Evolutionary conservation across 2,888 invertebrate species (phyloP), one percentile per base, ranked within the genome.

Genomic region (Chymomyza amoena): DNA sequence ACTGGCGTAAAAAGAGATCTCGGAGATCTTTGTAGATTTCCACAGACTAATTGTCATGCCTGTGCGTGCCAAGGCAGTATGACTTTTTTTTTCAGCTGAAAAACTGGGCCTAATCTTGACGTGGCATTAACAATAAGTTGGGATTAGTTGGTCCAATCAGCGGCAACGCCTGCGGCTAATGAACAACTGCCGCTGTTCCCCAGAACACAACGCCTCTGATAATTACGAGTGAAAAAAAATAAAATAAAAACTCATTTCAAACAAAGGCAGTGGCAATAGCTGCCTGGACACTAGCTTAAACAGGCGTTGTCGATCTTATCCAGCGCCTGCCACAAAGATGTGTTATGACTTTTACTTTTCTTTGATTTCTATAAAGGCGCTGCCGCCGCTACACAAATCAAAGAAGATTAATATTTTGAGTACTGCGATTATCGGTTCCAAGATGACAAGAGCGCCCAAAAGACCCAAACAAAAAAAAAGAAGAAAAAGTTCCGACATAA

Each of bases 121-220:
- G 71, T 56, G 25, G 73, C 66, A 60, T 65, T 61, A 65, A 52
- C 65, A 72, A 65, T 50, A 32, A 25, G 32, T 36, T 76, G 70
- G 81, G 87, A 84, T 84, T 84, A 85, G 88, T 78, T 77, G 84
- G 84, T 80, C 87, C 88, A 85, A 85, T 88, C 84, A 88, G 84
- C 76, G 87, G 84, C 88, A 85, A 88, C 84, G 84, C 84, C 84
- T 87, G 88, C 84, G 79, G 84, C 88, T 87, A 88, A 88, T 87
- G 87, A 84, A 88, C 74, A 69, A 52, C 77, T 63, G 73, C 70
- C 59, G 71, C 62, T 51, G 51, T n/a, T 77, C 67, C 20, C 25
- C 61, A 68, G 72, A 77, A 79, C 62, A 32, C 13, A 60, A 61
- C 66, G 66, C 66, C 64, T 66, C 54, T 76, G 66, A 73, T 87